A percentile compares a stretch with the other conserved stretches of the same genome.
Conservation (phyloP, 2,797 vertebrate species). For the Echiichthys vipera region DNA sequence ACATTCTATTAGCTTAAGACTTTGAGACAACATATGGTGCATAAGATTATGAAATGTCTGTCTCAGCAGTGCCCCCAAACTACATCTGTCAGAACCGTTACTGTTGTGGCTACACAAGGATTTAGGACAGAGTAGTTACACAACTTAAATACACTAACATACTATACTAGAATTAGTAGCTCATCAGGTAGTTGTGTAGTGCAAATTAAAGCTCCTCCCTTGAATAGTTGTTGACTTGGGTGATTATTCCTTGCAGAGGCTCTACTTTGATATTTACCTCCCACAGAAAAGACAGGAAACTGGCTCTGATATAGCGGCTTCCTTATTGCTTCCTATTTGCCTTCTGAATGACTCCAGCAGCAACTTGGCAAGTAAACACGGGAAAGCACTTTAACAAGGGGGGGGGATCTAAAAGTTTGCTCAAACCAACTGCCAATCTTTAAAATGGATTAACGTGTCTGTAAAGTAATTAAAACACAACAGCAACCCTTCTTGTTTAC, state of each 20-base stretch:
- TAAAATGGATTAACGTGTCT: constrained; percentile 14
- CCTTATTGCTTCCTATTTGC: constrained; percentile 84
- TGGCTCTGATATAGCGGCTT: constrained; percentile 63
- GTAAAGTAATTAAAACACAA: constrained; percentile 17
- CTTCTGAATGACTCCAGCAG: constrained; percentile 55
- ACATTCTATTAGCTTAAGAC: constrained; percentile 52
- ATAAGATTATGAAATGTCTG: constrained; percentile 77
- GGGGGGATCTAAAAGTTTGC: constrained; percentile 12
- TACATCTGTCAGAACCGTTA: constrained; percentile 63
- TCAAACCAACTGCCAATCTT: constrained; percentile 14
- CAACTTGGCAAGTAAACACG: constrained; percentile 41
- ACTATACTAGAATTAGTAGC: constrained; percentile 20
- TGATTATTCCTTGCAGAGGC: constrained; percentile 37
- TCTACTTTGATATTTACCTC: constrained; percentile 12
- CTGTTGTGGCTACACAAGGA: constrained; percentile 68
- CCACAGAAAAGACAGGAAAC: constrained; percentile 65
- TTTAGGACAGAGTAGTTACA: constrained; percentile 56
- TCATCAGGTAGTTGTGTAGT: constrained; percentile 6
- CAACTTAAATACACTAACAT: constrained; percentile 19
- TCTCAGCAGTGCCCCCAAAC: constrained; percentile 66
- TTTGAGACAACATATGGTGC: constrained; percentile 78
- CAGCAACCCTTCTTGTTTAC: not conserved
- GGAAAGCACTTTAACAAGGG: constrained; percentile 21
- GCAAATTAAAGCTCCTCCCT: constrained; percentile 4
- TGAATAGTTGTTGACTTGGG: constrained; percentile 3